phyloP scores from a whole-genome alignment of 2,113 vertebrate genomes.

The Fregata magnificens region DNA sequence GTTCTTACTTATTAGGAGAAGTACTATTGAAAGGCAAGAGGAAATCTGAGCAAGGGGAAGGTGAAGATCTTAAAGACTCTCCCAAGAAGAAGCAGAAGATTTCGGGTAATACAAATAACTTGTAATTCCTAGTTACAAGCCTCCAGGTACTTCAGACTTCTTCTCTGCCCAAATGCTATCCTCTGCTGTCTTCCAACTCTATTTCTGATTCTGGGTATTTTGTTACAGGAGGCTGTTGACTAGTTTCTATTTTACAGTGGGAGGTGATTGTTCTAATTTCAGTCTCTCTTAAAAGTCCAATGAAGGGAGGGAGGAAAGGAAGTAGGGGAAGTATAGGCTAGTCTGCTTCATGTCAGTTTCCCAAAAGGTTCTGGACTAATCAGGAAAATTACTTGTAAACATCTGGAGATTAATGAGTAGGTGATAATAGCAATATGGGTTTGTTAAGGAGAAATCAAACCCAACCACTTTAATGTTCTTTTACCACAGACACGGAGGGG shows the following conservation, averaged over 20 bases:
- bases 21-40: constrained; percentile 64
- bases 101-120: constrained; percentile 55
- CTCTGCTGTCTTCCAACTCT: not conserved
- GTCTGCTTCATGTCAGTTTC: not conserved
- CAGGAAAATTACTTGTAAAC: not conserved
- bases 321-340: not conserved
- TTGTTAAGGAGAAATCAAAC: not conserved
- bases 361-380: not conserved
- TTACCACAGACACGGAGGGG: not conserved
- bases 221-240: not conserved
- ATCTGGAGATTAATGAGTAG: not conserved
- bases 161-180: not conserved
- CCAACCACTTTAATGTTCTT: not conserved
- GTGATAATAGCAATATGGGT: not conserved
- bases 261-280: not conserved
- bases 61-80: constrained; percentile 63
- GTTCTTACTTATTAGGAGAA: constrained; percentile 17
- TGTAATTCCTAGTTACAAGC: not conserved
- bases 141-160: not conserved
- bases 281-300: not conserved
- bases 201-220: not conserved
- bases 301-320: not conserved
- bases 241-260: not conserved
- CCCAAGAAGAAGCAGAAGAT: constrained; percentile 75
- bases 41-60: constrained; percentile 64